Evolutionary conservation across 1,140 invertebrate species (phyloP).

Genomic region (Megalopta genalis): DNA sequence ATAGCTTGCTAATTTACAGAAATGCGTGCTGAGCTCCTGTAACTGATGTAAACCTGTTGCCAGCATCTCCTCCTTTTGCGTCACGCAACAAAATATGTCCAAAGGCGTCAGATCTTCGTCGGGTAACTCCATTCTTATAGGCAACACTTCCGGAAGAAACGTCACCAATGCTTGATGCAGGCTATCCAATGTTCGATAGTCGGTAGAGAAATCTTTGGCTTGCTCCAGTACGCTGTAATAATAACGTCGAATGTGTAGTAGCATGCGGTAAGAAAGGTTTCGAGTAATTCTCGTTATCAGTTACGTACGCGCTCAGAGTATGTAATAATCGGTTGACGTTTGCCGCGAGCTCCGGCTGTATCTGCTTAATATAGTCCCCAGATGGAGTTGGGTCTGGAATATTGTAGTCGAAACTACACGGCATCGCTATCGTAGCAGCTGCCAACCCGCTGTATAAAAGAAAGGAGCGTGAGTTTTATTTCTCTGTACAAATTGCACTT

Average conservation of each 20-base stretch:
- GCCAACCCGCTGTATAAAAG: constrained; percentile 65
- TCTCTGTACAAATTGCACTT: not conserved
- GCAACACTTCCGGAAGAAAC: constrained; percentile 55
- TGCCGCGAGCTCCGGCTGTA: constrained; percentile 61
- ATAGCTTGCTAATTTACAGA: constrained; percentile 64
- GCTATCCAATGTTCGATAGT: constrained; percentile 58
- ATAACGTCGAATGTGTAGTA: constrained; percentile 5
- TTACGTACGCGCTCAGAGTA: constrained; percentile 66
- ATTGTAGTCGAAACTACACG: constrained; percentile 59
- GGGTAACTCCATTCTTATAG: not conserved
- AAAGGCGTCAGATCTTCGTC: constrained; percentile 52
- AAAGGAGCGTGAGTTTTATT: not conserved
- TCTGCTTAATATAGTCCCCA: constrained; percentile 45
- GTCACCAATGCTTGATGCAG: constrained; percentile 64
- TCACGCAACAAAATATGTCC: constrained; percentile 73
- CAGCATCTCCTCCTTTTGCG: constrained; percentile 61
- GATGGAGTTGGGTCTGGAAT: constrained; percentile 42
- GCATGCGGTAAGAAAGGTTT: not conserved
- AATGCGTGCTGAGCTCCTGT: constrained; percentile 70
- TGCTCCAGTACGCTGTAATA: constrained; percentile 60
- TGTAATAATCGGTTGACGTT: constrained; percentile 67
- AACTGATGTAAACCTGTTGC: constrained; percentile 69
- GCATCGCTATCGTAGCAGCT: constrained; percentile 54
- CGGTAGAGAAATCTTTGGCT: constrained; percentile 33
- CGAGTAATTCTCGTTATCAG: constrained; percentile 8